Conservation (phyloP, 2,797 vertebrate genomes). For the Sebastolobus alascanus region DNA sequence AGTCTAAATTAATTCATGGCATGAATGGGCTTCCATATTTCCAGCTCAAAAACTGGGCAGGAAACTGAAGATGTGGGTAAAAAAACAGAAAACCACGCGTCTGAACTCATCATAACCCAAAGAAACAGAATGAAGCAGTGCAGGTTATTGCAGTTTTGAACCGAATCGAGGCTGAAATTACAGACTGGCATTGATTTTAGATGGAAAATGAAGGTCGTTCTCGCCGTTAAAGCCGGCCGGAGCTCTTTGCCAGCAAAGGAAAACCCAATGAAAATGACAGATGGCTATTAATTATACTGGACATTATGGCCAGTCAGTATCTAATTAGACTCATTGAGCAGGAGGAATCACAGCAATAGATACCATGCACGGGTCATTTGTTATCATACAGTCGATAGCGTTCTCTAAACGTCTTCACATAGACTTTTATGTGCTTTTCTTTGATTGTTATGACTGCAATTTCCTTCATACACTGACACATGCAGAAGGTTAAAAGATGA, state of each 20-base stretch:
- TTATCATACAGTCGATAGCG: conserved; percentile 41
- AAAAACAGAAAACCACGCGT: neutral
- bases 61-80: neutral
- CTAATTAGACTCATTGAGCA: conserved; percentile 71
- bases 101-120: conserved; percentile 67
- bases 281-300: conserved; percentile 73
- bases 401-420: conserved; percentile 30
- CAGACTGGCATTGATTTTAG: conserved; percentile 70
- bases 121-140: conserved; percentile 28
- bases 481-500: neutral
- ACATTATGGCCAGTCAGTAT: conserved; percentile 74
- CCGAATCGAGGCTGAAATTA: conserved; percentile 58
- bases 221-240: conserved; percentile 55
- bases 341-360: conserved; percentile 64
- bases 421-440: conserved; percentile 36
- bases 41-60: neutral
- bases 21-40: neutral
- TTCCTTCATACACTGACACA: neutral
- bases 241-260: conserved; percentile 59
- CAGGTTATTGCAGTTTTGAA: conserved; percentile 53
- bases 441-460: conserved; percentile 11
- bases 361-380: conserved; percentile 43
- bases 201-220: conserved; percentile 75
- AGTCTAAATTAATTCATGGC: neutral
- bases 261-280: conserved; percentile 72